Conservation (phyloP, 2,797 vertebrate species). For the Cyclopterus lumpus region DNA sequence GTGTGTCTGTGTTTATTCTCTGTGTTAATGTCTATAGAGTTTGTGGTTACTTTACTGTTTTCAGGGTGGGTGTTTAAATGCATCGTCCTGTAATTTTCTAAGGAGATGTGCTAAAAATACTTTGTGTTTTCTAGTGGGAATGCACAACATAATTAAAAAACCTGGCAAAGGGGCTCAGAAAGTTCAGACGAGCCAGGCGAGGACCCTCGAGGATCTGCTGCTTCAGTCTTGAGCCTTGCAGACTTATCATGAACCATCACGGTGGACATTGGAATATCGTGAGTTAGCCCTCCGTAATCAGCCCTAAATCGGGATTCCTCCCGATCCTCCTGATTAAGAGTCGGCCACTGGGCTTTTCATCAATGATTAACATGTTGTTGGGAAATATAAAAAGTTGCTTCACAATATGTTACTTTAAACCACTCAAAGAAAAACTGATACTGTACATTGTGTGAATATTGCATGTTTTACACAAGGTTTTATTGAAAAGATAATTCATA, state of each 20-base stretch:
- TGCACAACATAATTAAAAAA: slow-evolving; percentile 12
- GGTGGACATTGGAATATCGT: background rate
- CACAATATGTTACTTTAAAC: background rate
- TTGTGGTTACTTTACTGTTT: background rate
- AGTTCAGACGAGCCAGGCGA: background rate
- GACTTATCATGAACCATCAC: background rate
- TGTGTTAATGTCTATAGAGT: background rate
- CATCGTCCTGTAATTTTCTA: background rate
- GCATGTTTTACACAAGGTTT: background rate
- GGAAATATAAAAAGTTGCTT: background rate
- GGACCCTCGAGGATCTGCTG: slow-evolving; percentile 2
- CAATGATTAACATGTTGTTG: background rate
- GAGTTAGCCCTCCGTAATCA: background rate
- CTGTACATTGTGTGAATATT: background rate
- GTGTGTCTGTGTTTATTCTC: background rate
- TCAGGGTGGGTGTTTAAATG: background rate
- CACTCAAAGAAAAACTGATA: background rate
- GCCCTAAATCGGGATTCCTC: background rate
- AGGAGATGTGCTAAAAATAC: background rate
- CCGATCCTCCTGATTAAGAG: background rate
- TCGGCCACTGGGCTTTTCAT: background rate
- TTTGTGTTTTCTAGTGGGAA: background rate
- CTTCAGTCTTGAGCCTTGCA: slow-evolving; percentile 5
- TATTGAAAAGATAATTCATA: background rate
- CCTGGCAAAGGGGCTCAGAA: slow-evolving; percentile 8